These are phyloP conservation scores for Eptesicus fuscus DNA, from an alignment of 2,113 vertebrate species.

Conservation along the genomic window DNA sequence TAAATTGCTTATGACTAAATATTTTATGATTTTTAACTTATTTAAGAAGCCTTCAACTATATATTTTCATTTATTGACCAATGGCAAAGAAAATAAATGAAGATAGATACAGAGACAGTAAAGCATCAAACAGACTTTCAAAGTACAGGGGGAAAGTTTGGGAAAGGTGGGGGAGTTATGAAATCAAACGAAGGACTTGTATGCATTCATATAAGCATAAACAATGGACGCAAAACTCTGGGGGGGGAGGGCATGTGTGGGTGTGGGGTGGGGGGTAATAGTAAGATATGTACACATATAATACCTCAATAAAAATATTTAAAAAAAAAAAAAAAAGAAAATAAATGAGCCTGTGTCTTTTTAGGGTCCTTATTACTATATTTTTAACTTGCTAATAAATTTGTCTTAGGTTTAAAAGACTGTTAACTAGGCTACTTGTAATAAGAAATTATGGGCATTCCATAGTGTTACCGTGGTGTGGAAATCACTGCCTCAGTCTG, in stretches of 20 bases:
- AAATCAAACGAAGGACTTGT: no score
- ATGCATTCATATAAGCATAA: no score
- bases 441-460: not conserved
- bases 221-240: no score
- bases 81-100: not conserved
- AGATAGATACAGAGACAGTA: no score
- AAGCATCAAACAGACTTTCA: no score
- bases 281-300: no score
- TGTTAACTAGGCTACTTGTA: not conserved
- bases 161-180: no score
- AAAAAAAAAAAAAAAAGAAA: constrained; percentile 42
- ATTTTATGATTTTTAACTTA: not conserved
- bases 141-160: no score
- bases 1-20: not conserved
- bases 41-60: constrained; percentile 11
- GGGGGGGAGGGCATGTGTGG: no score
- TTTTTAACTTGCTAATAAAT: not conserved
- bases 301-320: no score
- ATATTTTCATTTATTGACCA: not conserved
- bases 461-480: not conserved
- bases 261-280: no score
- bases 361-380: not conserved
- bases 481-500: no score
- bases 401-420: constrained; percentile 20
- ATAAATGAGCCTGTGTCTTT: not conserved